Conservation (phyloP, 2,797 vertebrate genomes). For the Pseudomugil tenellus region DNA sequence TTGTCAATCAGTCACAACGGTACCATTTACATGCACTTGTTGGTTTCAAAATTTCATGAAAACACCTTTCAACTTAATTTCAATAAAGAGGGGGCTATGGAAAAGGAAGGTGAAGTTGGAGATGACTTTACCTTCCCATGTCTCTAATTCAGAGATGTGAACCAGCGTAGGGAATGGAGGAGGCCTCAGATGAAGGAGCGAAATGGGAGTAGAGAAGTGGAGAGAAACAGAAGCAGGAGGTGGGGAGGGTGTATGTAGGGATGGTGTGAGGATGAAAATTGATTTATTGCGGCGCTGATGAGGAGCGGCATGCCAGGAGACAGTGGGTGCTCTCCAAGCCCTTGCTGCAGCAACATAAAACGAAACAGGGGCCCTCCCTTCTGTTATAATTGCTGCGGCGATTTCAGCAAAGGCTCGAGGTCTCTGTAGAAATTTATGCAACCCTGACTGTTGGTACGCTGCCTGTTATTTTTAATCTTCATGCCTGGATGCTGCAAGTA, state of each 20-base stretch:
- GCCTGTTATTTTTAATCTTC: constrained; percentile 65
- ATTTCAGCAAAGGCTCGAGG: constrained; percentile 72
- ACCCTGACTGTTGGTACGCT: constrained; percentile 45
- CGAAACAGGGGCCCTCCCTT: constrained; percentile 71
- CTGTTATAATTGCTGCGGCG: constrained; percentile 80
- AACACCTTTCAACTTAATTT: constrained; percentile 29
- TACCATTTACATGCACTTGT: constrained; percentile 1
- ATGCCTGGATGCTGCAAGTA: constrained; percentile 56
- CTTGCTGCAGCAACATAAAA: constrained; percentile 81
- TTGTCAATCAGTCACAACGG: constrained; percentile 1
- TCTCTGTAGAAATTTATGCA: constrained; percentile 73
- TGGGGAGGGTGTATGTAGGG: constrained; percentile 53
- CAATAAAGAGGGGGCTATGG: constrained; percentile 16
- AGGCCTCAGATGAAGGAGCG: constrained; percentile 48
- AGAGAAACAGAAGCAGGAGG: constrained; percentile 56
- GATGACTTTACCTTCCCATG: constrained; percentile 31
- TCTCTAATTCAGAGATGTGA: constrained; percentile 35
- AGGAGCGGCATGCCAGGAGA: constrained; percentile 81
- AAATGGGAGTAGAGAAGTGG: constrained; percentile 58
- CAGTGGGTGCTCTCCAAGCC: constrained; percentile 76
- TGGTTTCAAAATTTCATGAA: constrained; percentile 10
- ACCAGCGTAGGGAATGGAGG: constrained; percentile 29
- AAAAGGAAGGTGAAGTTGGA: constrained; percentile 9
- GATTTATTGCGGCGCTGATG: constrained; percentile 86
- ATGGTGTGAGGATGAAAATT: constrained; percentile 80